Evolutionary conservation across 1,140 invertebrate genomes (phyloP).

Genomic region (Drosophila burlai): DNA sequence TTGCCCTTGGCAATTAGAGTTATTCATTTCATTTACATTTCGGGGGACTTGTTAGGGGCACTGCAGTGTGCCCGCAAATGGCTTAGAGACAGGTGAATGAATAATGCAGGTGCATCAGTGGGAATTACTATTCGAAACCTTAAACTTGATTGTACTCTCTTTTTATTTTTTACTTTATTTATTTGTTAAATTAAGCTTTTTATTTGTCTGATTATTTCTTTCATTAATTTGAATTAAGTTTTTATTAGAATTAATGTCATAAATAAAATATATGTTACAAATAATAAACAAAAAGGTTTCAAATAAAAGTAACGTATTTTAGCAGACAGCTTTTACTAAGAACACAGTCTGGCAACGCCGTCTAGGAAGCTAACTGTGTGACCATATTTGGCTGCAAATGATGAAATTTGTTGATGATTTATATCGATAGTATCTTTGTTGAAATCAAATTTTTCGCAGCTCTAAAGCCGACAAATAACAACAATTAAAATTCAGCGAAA

Average conservation of each 20-base stretch:
- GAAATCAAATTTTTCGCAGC: too few relatives aligned
- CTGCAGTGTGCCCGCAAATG: slow-evolving; percentile 4
- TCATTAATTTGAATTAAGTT: too few relatives aligned
- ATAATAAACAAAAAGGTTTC: too few relatives aligned
- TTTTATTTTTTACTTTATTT: neutral
- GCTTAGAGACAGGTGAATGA: slow-evolving; percentile 1
- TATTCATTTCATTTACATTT: slow-evolving; percentile 63
- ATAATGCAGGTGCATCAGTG: neutral
- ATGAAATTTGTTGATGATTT: too few relatives aligned
- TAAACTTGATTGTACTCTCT: too few relatives aligned
- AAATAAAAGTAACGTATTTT: neutral
- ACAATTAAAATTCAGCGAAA: neutral
- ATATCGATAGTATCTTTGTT: too few relatives aligned
- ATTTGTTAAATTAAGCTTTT: neutral
- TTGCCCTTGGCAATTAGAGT: slow-evolving; percentile 73
- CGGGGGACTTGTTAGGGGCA: slow-evolving; percentile 40
- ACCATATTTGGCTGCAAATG: neutral
- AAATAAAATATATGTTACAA: neutral
- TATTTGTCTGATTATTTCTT: too few relatives aligned
- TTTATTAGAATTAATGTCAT: neutral
- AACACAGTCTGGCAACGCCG: neutral
- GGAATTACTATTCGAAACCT: neutral
- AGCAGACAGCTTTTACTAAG: neutral
- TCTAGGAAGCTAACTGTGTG: neutral
- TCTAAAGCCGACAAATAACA: neutral